Evolutionary conservation across 2,797 vertebrate species (phyloP).

Genomic region (Heteromormyrus szaboi): DNA sequence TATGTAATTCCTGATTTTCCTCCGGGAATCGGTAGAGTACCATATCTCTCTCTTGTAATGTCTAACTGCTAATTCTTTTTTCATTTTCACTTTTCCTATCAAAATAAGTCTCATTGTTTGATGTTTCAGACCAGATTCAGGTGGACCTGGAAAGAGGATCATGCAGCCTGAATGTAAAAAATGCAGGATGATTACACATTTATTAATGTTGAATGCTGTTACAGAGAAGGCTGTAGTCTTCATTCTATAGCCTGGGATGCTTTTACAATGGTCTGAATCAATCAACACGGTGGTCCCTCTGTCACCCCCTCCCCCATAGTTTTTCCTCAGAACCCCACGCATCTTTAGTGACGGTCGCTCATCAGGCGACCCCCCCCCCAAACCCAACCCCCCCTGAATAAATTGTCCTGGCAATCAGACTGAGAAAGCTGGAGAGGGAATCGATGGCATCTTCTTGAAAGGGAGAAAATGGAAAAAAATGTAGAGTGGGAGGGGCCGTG

Average conservation of each 20-base stretch:
- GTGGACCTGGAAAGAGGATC: background rate
- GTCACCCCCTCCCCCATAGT: slow-evolving; percentile 18
- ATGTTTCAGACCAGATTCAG: background rate
- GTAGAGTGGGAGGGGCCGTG: background rate
- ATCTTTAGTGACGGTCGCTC: background rate
- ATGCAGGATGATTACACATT: background rate
- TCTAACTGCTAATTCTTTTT: background rate
- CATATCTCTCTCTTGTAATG: background rate
- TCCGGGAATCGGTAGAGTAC: background rate
- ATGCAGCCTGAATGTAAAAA: background rate
- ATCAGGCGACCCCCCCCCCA: background rate
- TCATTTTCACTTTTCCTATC: background rate
- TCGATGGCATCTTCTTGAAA: slow-evolving; percentile 39
- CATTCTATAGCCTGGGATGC: background rate
- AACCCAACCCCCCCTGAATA: slow-evolving; percentile 32
- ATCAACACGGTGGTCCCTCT: background rate
- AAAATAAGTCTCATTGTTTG: background rate
- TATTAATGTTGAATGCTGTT: background rate
- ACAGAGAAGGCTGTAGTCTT: background rate
- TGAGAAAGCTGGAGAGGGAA: slow-evolving; percentile 36
- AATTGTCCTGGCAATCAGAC: slow-evolving; percentile 47
- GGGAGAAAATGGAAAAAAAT: slow-evolving; percentile 17
- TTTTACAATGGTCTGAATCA: background rate
- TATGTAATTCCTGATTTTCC: background rate
- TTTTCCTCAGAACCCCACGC: background rate